These are phyloP conservation scores for Varanus komodoensis DNA, from an alignment of 2,113 vertebrate genomes.

Conservation along the genomic window DNA sequence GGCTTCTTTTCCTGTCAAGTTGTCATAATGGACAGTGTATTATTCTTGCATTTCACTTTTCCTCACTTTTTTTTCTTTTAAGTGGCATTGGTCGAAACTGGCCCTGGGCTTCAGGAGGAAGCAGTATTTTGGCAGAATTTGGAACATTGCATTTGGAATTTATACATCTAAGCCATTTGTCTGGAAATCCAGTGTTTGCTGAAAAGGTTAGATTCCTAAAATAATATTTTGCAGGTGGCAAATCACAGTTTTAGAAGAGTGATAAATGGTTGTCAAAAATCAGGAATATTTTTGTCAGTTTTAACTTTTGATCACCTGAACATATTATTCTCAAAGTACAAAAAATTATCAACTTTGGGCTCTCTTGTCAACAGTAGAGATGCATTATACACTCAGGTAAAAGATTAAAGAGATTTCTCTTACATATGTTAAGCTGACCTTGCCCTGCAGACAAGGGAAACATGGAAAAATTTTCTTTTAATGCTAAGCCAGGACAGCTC, in stretches of 20 bases:
- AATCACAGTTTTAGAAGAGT: slow-evolving; percentile 24
- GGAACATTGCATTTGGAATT: slow-evolving; percentile 97
- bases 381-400: not conserved
- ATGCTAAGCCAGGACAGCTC: not conserved
- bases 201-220: slow-evolving; percentile 86
- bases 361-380: slow-evolving; percentile 2
- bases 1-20: not conserved
- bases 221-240: not conserved
- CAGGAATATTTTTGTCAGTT: slow-evolving; percentile 12
- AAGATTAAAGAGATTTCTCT: slow-evolving; percentile 8
- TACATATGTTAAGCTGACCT: not conserved
- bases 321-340: not conserved
- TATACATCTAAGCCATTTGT: slow-evolving; percentile 92
- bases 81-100: slow-evolving; percentile 97
- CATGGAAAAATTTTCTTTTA: not conserved
- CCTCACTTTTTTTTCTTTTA: slow-evolving; percentile 34
- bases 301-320: not conserved
- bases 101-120: slow-evolving; percentile 98
- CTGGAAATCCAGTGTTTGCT: slow-evolving; percentile 91
- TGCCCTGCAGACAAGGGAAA: not conserved
- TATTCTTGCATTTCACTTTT: slow-evolving; percentile 35
- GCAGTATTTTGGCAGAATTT: slow-evolving; percentile 98
- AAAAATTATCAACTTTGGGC: not conserved
- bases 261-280: slow-evolving; percentile 27
- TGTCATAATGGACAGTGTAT: not conserved